phyloP scores from a whole-genome alignment of 2,113 vertebrate genomes.

The Hucho hucho region DNA sequence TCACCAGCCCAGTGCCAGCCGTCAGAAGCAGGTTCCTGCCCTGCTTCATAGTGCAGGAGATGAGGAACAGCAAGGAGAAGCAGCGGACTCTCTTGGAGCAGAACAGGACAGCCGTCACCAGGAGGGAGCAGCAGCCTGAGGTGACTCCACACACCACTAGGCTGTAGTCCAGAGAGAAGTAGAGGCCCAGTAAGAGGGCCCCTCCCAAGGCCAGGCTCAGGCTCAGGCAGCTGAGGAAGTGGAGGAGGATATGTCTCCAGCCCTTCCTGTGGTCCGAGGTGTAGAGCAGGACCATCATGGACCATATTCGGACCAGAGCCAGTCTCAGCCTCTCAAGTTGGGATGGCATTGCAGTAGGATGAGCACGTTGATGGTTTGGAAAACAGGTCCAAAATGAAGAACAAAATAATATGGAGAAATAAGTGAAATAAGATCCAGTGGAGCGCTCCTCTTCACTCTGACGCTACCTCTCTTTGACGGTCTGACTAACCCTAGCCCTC shows the following conservation, averaged over 20 bases:
- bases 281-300: background rate
- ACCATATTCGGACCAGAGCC: background rate
- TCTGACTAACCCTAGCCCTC: background rate
- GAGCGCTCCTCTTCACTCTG: background rate
- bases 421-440: background rate
- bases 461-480: background rate
- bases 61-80: slow-evolving; percentile 47
- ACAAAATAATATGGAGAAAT: too few species aligned
- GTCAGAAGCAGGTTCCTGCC: slow-evolving; percentile 71
- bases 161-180: slow-evolving; percentile 47
- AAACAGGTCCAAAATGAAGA: too few species aligned
- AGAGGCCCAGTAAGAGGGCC: slow-evolving; percentile 62
- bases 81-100: too few species aligned
- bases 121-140: slow-evolving; percentile 38
- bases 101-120: slow-evolving; percentile 39
- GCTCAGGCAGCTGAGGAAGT: slow-evolving; percentile 62
- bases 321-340: too few species aligned
- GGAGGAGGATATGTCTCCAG: slow-evolving; percentile 51
- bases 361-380: too few species aligned
- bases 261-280: slow-evolving; percentile 9
- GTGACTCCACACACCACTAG: slow-evolving; percentile 4
- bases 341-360: too few species aligned
- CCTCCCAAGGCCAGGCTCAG: slow-evolving; percentile 53
- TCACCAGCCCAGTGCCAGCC: slow-evolving; percentile 63
- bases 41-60: slow-evolving; percentile 71